Percentiles rank a stretch among this genome's conserved stretches.
phyloP scores from a whole-genome alignment of 2,888 invertebrate genomes.

The Orchesella flavescens region DNA sequence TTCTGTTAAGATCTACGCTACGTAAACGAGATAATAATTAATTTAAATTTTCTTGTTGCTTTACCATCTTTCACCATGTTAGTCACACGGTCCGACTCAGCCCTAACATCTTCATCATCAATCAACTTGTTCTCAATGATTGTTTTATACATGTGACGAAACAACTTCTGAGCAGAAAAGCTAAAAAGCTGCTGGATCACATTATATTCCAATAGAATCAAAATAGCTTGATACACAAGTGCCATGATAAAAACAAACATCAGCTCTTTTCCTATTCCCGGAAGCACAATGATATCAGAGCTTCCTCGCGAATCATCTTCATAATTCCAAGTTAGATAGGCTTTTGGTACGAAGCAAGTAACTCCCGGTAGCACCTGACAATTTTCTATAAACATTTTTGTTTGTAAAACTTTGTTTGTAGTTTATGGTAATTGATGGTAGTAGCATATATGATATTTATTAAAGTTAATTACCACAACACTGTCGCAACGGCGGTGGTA shows the following conservation, averaged over 20 bases:
- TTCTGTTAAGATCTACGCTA: no score
- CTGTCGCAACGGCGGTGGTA: not conserved
- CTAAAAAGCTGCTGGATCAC: not conserved
- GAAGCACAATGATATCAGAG: no score
- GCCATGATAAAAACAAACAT: not conserved
- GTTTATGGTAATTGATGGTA: no score
- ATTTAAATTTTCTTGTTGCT: no score
- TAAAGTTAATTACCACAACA: conserved; percentile 18
- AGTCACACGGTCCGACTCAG: not conserved
- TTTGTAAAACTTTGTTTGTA: no score
- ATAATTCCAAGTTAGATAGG: not conserved
- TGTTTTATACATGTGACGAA: not conserved
- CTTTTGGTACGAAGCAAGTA: not conserved
- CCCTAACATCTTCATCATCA: conserved; percentile 39
- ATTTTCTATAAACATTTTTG: not conserved
- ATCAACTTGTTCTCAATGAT: not conserved
- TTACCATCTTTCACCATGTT: not conserved
- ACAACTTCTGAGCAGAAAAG: no score
- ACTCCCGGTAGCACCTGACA: not conserved
- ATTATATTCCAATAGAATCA: conserved; percentile 16
- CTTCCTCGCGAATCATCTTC: no score
- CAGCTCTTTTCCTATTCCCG: conserved; percentile 25
- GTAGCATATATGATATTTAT: no score
- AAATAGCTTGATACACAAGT: not conserved
- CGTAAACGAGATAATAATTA: no score